phyloP scores from a whole-genome alignment of 2,888 invertebrate species.

The Ommatoiulus sabulosus region DNA sequence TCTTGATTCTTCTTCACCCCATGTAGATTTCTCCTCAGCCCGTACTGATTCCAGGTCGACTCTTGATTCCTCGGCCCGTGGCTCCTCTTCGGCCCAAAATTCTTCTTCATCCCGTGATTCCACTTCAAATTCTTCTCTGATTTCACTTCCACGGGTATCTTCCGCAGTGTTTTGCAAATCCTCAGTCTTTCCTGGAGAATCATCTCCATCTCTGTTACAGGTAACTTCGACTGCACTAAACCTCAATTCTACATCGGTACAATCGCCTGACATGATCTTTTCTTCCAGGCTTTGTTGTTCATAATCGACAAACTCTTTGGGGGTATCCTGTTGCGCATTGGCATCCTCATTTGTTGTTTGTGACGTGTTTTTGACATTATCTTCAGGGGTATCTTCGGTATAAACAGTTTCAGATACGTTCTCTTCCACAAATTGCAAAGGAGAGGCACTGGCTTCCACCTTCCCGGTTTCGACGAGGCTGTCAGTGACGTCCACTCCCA shows the following conservation, averaged over 20 bases:
- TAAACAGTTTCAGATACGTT: neutral
- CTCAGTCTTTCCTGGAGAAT: too few species aligned
- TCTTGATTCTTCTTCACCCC: too few species aligned
- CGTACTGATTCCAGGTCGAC: too few species aligned
- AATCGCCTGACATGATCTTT: too few species aligned
- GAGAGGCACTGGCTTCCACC: neutral
- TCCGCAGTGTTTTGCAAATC: neutral
- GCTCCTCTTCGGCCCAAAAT: neutral
- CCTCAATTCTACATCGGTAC: too few species aligned
- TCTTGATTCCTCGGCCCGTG: neutral
- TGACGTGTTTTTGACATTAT: neutral
- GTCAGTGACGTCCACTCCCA: neutral
- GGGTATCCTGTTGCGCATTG: too few species aligned
- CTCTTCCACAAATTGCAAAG: neutral
- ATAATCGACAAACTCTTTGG: too few species aligned
- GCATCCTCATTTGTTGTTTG: neutral
- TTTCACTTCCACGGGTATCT: neutral
- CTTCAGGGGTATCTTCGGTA: neutral
- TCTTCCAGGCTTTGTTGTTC: too few species aligned
- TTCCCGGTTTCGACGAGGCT: neutral
- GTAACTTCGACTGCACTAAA: too few species aligned
- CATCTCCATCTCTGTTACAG: too few species aligned
- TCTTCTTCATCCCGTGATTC: neutral
- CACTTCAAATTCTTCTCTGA: neutral
- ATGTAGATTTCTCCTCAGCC: too few species aligned